These are phyloP conservation scores for Pheosia tremula DNA, from an alignment of 2,888 invertebrate genomes.

Conservation along the genomic window DNA sequence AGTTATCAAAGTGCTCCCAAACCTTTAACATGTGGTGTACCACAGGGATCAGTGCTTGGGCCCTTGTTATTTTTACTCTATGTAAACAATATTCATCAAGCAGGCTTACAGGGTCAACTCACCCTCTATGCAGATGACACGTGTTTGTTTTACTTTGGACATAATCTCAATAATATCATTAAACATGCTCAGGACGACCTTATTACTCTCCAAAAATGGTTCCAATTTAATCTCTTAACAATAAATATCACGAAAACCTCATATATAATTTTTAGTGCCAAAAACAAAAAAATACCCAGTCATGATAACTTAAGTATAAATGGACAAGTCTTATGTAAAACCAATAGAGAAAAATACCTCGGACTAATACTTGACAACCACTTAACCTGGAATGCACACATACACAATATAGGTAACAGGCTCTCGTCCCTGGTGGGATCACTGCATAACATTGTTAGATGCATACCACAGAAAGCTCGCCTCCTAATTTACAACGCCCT, in stretches of 20 bases:
- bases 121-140: not conserved
- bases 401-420: not conserved
- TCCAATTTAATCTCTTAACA: not conserved
- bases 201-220: not conserved
- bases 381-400: not conserved
- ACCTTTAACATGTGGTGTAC: not conserved
- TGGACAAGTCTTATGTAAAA: not conserved
- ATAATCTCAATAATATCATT: not conserved
- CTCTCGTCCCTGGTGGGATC: not conserved
- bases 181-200: not conserved
- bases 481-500: not conserved
- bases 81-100: not conserved
- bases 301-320: not conserved
- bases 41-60: not conserved
- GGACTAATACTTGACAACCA: not conserved
- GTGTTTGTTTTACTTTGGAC: not conserved
- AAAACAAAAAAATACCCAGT: not conserved
- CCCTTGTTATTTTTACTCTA: not conserved
- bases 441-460: not conserved
- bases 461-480: not conserved
- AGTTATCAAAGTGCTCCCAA: not conserved
- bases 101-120: not conserved
- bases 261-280: not conserved
- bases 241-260: not conserved
- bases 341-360: not conserved